phyloP scores from a whole-genome alignment of 2,113 vertebrate genomes.

The Equus przewalskii region DNA sequence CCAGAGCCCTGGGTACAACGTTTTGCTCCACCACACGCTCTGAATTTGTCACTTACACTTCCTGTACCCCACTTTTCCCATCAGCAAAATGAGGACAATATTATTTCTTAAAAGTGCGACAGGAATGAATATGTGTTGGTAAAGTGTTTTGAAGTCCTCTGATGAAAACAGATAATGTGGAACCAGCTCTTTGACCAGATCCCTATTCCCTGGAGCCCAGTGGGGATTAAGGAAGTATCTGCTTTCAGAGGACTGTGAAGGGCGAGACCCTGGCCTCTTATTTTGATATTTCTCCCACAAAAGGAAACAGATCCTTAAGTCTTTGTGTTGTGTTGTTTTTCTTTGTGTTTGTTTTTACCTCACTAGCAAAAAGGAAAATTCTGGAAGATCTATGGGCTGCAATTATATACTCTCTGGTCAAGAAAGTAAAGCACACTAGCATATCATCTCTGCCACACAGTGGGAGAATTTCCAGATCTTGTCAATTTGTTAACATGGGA shows the following conservation, averaged over 20 bases:
- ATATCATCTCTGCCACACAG: not conserved
- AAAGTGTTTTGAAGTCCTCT: constrained; percentile 58
- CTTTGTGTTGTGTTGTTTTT: not conserved
- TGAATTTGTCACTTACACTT: constrained; percentile 16
- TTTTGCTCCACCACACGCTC: not conserved
- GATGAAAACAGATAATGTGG: constrained; percentile 15
- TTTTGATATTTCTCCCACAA: not conserved
- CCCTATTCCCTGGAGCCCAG: not conserved
- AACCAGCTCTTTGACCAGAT: constrained; percentile 28
- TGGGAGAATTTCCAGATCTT: not conserved
- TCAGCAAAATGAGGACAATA: constrained; percentile 28
- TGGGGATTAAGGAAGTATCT: constrained; percentile 15
- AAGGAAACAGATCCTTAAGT: constrained; percentile 25
- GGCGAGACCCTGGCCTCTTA: not conserved
- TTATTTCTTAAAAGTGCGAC: not conserved
- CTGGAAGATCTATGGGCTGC: not conserved
- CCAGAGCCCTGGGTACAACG: not conserved
- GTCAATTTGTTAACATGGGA: constrained; percentile 16
- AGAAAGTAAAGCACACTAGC: not conserved
- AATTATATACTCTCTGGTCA: not conserved
- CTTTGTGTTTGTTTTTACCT: not conserved
- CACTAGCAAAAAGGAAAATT: not conserved
- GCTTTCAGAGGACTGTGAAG: not conserved
- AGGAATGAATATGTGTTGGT: not conserved
- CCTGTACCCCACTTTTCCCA: not conserved